Evolutionary conservation across 2,113 vertebrate species (phyloP), one percentile per base, ranked within the genome.

Genomic region (Todiramphus saurophagus): DNA sequence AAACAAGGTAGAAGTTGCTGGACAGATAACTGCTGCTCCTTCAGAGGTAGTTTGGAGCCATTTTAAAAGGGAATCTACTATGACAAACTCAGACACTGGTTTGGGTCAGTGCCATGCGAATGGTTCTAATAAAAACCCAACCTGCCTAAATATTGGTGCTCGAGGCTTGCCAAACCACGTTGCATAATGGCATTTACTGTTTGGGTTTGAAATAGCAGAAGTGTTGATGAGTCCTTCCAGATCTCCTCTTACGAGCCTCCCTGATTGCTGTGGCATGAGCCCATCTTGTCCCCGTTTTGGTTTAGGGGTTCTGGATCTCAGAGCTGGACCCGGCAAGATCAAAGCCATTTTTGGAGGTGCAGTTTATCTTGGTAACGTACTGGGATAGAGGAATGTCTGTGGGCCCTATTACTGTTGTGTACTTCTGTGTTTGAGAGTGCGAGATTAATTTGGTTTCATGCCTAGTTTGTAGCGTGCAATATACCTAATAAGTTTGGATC

Each of bases 41-140:
- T 77, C 35, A 67, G 74, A 69, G 23, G 12, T 12, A 14, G 4
- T 60, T 63, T 35, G 88, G 55, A 33, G 50, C 58, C 7, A 2
- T 85, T 79, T 92, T 31, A 35, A 50, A 46, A 81, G 51, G 28
- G 21, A 56, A 48, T 85, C 46, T 72, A 10, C 62, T 43, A 16
- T 77, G 86, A 39, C 27, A 30, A 10, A 63, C 31, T 66, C 87
- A 70, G 69, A 59, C 18, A 0, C 31, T 41, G 88, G 72, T 94
- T 93, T 96, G 91, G 44, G 44, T 64, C n/a, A 25, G 37, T 55
- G 72, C 87, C 69, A 67, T 1, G 11, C 0, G 0, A 91, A 81
- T 79, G 62, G 68, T 82, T 93, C 68, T 79, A 59, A 75, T 91
- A 88, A 87, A 92, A 91, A 83, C 56, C 28, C 43, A 81, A 75